Evolutionary conservation across 1,140 invertebrate species (phyloP).

Genomic region (Arctopsyche grandis): DNA sequence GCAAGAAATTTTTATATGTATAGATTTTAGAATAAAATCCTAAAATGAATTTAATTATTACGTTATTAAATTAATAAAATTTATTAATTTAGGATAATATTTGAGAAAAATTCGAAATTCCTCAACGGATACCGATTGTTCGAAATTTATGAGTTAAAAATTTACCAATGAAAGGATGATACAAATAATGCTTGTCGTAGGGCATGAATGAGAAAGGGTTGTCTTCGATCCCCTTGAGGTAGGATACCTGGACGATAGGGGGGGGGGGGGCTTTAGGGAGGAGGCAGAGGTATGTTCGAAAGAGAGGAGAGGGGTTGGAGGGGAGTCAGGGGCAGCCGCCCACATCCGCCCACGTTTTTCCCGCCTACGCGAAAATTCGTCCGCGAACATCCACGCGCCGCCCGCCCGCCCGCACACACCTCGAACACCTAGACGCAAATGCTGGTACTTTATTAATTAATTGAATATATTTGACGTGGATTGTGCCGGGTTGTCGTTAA

Average conservation of each 20-base stretch:
- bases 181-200: neutral
- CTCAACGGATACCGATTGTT: too few species aligned
- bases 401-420: conserved; percentile 6
- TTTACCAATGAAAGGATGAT: too few species aligned
- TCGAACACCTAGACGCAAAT: neutral
- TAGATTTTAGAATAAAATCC: too few species aligned
- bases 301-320: neutral
- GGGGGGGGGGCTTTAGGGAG: too few species aligned
- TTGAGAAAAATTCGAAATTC: too few species aligned
- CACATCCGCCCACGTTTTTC: conserved; percentile 30
- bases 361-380: conserved; percentile 7
- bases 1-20: too few species aligned
- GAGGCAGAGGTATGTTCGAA: too few species aligned
- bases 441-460: conserved; percentile 10
- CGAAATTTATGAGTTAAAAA: too few species aligned
- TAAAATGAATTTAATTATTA: too few species aligned
- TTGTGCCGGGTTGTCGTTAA: too few species aligned
- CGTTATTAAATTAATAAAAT: too few species aligned
- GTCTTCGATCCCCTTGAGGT: neutral
- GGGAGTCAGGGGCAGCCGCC: conserved; percentile 14
- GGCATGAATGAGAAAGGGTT: neutral
- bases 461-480: neutral
- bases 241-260: neutral
- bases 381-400: conserved; percentile 15
- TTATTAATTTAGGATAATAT: too few species aligned